Evolutionary conservation across 2,113 vertebrate genomes (phyloP).

Genomic region (Saguinus midas): DNA sequence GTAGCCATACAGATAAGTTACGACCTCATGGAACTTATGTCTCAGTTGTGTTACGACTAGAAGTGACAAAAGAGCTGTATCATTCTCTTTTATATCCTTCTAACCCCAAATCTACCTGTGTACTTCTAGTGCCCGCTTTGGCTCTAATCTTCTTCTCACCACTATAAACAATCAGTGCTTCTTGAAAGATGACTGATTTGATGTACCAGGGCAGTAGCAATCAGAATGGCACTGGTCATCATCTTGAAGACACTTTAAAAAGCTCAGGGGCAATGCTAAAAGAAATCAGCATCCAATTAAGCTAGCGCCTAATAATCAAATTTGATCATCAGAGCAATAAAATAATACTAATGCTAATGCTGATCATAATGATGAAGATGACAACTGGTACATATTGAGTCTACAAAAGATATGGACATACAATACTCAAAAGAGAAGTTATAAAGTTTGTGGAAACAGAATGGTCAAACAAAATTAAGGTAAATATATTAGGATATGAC

Average conservation of each 20-base stretch:
- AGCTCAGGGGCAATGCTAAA: not conserved
- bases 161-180: not conserved
- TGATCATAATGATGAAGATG: not conserved
- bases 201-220: not conserved
- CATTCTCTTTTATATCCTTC: not conserved
- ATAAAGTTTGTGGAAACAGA: not conserved
- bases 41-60: not conserved
- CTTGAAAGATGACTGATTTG: not conserved
- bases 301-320: not conserved
- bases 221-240: not conserved
- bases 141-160: not conserved
- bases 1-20: not conserved
- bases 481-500: not conserved
- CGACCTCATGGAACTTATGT: not conserved
- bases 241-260: not conserved
- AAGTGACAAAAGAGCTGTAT: not conserved
- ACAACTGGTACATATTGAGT: not conserved
- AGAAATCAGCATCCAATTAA: not conserved
- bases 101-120: not conserved
- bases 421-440: not conserved
- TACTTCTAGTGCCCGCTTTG: accelerated
- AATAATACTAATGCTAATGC: not conserved
- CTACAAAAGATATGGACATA: not conserved
- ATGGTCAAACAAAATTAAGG: not conserved
- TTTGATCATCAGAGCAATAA: not conserved